phyloP scores from a whole-genome alignment of 2,888 invertebrate species.

The Neocrepidodera transversa region DNA sequence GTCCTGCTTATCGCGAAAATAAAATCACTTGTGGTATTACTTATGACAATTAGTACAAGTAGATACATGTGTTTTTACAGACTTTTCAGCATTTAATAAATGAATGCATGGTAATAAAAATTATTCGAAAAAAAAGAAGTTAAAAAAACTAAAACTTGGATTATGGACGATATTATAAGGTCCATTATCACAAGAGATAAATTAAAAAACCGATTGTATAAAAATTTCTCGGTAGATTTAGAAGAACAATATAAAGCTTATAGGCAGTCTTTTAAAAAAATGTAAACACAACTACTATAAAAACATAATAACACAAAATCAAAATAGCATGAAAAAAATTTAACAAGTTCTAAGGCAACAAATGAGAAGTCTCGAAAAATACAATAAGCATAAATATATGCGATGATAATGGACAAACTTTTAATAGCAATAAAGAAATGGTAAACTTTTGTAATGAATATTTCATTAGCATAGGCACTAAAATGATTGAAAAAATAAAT shows the following conservation, averaged over 20 bases:
- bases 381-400: constrained; percentile 12
- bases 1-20: too few species aligned
- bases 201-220: constrained; percentile 13
- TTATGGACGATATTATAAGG: not conserved
- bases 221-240: constrained; percentile 7
- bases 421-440: constrained; percentile 4
- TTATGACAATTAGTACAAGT: too few species aligned
- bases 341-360: constrained; percentile 18
- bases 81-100: constrained; percentile 16
- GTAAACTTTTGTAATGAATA: too few species aligned
- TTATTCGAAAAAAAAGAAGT: constrained; percentile 2
- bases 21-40: too few species aligned
- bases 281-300: constrained; percentile 22
- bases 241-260: constrained; percentile 19
- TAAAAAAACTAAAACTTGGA: not conserved
- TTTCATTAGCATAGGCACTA: too few species aligned
- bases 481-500: constrained; percentile 11
- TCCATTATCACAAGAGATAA: constrained; percentile 8
- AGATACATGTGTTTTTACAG: constrained; percentile 7
- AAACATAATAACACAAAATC: constrained; percentile 19
- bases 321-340: constrained; percentile 23
- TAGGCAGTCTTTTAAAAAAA: too few species aligned
- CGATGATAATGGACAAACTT: constrained; percentile 11
- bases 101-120: constrained; percentile 5
- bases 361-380: constrained; percentile 19